Evolutionary conservation across 2,888 invertebrate genomes (phyloP).

Genomic region (Sisyra nigra): DNA sequence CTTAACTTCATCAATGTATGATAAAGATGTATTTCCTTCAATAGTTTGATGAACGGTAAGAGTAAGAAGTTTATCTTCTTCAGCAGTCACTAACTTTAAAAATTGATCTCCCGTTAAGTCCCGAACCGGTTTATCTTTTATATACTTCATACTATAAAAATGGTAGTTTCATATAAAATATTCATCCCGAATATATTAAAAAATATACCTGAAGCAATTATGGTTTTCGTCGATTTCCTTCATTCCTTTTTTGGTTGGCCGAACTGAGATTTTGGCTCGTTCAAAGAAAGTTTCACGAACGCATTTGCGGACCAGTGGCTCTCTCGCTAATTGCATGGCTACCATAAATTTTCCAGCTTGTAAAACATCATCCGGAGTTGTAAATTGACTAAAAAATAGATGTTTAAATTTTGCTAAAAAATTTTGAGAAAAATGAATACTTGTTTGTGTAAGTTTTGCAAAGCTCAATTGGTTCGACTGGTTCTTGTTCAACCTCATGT

Average conservation of each 20-base stretch:
- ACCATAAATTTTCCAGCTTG: slow-evolving; percentile 90
- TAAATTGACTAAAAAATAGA: slow-evolving; percentile 35
- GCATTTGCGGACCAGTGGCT: slow-evolving; percentile 74
- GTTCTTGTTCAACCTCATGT: slow-evolving; percentile 88
- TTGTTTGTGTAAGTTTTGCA: slow-evolving; percentile 60
- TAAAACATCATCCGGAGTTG: slow-evolving; percentile 64
- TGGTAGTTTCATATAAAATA: neutral
- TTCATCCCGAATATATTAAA: neutral
- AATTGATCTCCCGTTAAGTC: slow-evolving; percentile 83
- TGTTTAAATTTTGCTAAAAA: slow-evolving; percentile 6
- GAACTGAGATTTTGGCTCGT: slow-evolving; percentile 63
- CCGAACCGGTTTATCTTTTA: slow-evolving; percentile 82
- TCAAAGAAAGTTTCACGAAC: slow-evolving; percentile 79
- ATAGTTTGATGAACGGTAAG: slow-evolving; percentile 57
- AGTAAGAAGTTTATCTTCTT: slow-evolving; percentile 66
- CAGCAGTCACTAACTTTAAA: slow-evolving; percentile 63
- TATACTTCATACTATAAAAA: slow-evolving; percentile 57
- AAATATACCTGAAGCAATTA: slow-evolving; percentile 46
- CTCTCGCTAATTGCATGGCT: slow-evolving; percentile 81
- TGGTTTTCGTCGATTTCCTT: slow-evolving; percentile 96
- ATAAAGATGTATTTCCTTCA: slow-evolving; percentile 58
- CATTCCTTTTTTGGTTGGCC: slow-evolving; percentile 77
- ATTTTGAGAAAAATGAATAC: slow-evolving; percentile 17
- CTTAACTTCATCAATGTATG: slow-evolving; percentile 80
- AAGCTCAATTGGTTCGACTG: slow-evolving; percentile 64